phyloP scores from a whole-genome alignment of 2,888 invertebrate species.

The Psylliodes chrysocephalus region DNA sequence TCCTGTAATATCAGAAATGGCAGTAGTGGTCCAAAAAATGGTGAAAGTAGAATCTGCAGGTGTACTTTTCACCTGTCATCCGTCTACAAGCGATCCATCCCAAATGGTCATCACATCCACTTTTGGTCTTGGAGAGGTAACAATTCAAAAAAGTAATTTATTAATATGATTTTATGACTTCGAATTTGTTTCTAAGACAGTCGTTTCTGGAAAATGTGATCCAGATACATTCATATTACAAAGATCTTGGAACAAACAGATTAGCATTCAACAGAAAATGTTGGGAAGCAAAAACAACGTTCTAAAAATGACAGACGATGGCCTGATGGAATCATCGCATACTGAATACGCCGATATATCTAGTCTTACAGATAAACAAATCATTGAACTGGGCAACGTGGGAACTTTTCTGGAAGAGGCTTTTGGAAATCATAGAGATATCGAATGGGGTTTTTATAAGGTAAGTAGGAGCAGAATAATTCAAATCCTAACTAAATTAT shows the following conservation, averaged over 20 bases:
- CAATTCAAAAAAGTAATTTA: too few relatives aligned
- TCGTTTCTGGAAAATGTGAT: conserved; percentile 81
- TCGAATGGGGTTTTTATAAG: conserved; percentile 81
- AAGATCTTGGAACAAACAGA: conserved; percentile 64
- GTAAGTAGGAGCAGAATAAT: conserved; percentile 56
- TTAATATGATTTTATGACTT: too few relatives aligned
- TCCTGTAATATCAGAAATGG: conserved; percentile 74
- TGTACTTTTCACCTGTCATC: conserved; percentile 85
- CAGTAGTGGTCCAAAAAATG: conserved; percentile 84
- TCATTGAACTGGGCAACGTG: conserved; percentile 68
- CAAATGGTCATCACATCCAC: conserved; percentile 80
- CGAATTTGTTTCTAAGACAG: conserved; percentile 73
- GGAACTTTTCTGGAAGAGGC: conserved; percentile 72
- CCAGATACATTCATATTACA: conserved; percentile 77
- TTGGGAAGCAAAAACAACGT: conserved; percentile 69
- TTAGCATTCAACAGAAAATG: conserved; percentile 60
- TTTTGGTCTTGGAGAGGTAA: conserved; percentile 85
- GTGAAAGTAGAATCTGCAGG: conserved; percentile 78
- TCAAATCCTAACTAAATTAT: neutral
- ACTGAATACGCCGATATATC: conserved; percentile 59
- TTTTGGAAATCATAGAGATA: conserved; percentile 78
- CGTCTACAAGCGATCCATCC: conserved; percentile 75
- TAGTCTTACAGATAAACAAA: conserved; percentile 70
- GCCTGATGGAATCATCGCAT: conserved; percentile 43
- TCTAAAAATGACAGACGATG: conserved; percentile 64